A percentile compares a stretch with the other conserved stretches of the same genome.
Evolutionary conservation across 2,888 invertebrate genomes (phyloP).

Genomic region (Neelides folsomi): DNA sequence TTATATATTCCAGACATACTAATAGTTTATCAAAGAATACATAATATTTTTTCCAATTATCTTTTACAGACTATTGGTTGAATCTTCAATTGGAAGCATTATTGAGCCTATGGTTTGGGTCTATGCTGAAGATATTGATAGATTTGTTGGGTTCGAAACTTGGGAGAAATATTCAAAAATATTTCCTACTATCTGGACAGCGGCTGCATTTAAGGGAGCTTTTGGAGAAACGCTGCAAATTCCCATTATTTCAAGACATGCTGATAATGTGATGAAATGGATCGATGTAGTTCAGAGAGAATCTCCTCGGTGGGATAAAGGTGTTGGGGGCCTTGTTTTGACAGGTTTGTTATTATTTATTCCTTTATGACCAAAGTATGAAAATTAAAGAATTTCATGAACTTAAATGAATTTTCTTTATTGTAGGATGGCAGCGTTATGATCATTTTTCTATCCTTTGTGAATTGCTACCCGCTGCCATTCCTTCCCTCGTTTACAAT

Average conservation of each 20-base stretch:
- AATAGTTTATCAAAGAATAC: no score
- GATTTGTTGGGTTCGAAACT: slow-evolving; percentile 38
- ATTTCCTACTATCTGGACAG: slow-evolving; percentile 62
- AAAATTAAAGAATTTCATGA: slow-evolving; percentile 33
- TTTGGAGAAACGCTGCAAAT: slow-evolving; percentile 58
- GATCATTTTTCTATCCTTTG: slow-evolving; percentile 58
- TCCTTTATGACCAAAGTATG: no score
- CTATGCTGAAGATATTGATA: slow-evolving; percentile 57
- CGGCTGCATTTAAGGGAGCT: slow-evolving; percentile 74
- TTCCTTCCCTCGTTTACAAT: slow-evolving; percentile 47
- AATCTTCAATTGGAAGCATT: slow-evolving; percentile 49
- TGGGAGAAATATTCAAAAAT: slow-evolving; percentile 53
- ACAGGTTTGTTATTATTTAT: slow-evolving; percentile 18
- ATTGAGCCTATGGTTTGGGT: slow-evolving; percentile 70
- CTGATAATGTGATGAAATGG: slow-evolving; percentile 59
- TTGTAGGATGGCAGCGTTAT: slow-evolving; percentile 43
- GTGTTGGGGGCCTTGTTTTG: slow-evolving; percentile 34
- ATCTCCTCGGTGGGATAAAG: slow-evolving; percentile 28
- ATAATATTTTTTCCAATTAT: no score
- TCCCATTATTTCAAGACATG: slow-evolving; percentile 52
- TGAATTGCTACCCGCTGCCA: slow-evolving; percentile 51
- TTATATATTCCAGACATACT: no score
- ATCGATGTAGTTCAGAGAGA: slow-evolving; percentile 35
- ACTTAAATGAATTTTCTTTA: slow-evolving; percentile 32
- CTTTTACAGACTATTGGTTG: slow-evolving; percentile 37